Conservation (phyloP, 2,113 vertebrate species). For the Noctilio leporinus region DNA sequence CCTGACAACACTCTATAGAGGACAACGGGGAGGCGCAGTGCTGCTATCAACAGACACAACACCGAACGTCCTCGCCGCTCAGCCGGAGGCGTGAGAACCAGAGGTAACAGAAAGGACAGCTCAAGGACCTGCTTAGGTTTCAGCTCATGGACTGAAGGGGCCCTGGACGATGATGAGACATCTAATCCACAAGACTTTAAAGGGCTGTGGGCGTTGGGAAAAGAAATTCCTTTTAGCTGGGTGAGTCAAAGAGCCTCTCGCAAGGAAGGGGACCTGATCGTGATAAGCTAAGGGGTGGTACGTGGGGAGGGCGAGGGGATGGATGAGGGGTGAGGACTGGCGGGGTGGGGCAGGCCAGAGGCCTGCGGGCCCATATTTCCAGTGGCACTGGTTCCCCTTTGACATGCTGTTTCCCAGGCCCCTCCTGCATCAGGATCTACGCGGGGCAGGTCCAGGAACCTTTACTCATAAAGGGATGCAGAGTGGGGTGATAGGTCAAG, state of each 20-base stretch:
- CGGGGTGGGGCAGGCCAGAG: not conserved
- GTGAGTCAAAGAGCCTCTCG: not conserved
- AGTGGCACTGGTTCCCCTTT: not conserved
- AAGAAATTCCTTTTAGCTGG: not conserved
- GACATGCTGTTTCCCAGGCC: fast-evolving
- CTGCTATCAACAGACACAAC: not conserved
- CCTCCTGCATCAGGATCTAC: not conserved
- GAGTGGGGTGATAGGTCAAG: fast-evolving
- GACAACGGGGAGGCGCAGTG: fast-evolving
- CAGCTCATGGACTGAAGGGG: fast-evolving
- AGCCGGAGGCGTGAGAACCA: not conserved
- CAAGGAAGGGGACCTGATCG: not conserved
- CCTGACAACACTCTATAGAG: not conserved
- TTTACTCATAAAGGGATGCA: not conserved
- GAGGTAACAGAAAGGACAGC: not conserved
- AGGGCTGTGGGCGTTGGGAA: not conserved
- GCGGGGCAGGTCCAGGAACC: not conserved
- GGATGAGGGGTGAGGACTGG: fast-evolving
- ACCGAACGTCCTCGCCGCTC: fast-evolving
- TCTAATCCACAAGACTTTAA: fast-evolving
- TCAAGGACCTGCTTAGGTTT: fast-evolving
- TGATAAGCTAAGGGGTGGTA: too few relatives aligned
- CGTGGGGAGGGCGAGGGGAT: fast-evolving
- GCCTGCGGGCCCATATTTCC: not conserved
- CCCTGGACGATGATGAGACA: fast-evolving